A percentile compares a stretch with the other conserved stretches of the same genome.
Evolutionary conservation across 2,113 vertebrate species (phyloP).

Genomic region (Cyrtonyx montezumae): DNA sequence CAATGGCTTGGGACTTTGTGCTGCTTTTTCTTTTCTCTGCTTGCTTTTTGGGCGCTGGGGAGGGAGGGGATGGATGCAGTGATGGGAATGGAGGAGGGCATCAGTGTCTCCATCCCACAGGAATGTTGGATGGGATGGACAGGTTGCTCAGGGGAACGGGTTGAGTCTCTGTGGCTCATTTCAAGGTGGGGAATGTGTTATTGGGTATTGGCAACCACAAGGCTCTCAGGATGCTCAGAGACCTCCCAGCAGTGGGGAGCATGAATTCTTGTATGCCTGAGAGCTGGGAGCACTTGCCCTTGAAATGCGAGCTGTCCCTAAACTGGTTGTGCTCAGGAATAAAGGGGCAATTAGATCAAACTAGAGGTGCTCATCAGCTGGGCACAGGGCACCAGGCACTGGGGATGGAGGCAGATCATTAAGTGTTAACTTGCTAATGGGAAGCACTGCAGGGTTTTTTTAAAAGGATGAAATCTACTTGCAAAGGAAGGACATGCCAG

Average conservation of each 20-base stretch:
- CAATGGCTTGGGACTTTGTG: not conserved
- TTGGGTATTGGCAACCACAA: not conserved
- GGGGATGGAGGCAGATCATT: not conserved
- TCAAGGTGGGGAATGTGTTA: not conserved
- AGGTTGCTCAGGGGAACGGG: not conserved
- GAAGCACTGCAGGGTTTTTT: not conserved
- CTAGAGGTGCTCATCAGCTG: accelerated
- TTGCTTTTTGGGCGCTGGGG: not conserved
- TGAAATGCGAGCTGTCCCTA: not conserved
- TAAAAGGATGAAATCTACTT: not conserved
- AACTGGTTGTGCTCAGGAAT: not conserved
- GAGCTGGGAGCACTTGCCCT: not conserved
- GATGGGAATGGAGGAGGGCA: not conserved
- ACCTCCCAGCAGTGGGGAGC: not conserved
- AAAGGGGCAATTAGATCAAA: not conserved
- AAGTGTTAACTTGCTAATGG: not conserved
- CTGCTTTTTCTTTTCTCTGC: not conserved
- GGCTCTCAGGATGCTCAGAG: not conserved
- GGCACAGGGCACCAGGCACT: accelerated
- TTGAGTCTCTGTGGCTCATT: not conserved
- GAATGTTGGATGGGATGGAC: not conserved
- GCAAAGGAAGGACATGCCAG: not conserved
- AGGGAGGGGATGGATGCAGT: not conserved
- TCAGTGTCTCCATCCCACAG: not conserved
- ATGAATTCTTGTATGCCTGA: accelerated